Evolutionary conservation across 2,888 invertebrate genomes (phyloP), one percentile per base, ranked within the genome.

Genomic region (Theretra japonica): DNA sequence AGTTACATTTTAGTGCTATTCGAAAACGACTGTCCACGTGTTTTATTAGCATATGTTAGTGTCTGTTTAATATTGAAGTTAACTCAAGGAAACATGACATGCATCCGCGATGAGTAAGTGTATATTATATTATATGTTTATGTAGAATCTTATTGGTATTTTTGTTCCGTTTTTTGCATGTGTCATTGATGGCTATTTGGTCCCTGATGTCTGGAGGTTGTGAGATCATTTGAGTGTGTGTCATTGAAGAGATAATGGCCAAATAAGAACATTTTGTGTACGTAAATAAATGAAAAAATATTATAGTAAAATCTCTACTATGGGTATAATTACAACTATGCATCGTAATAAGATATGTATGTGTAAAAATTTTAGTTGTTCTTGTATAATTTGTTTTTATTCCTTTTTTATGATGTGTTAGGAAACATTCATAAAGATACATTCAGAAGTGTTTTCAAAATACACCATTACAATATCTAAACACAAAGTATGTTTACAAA

Each of bases 81-180:
- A 41, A 11, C 53, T 53, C 53, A 53, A 53, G 53, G 62, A 30
- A 60, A 19, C 2, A 65, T 41, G 62, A 65, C 41, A 41, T 65
- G 62, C 41, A 21, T 41, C 23, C 33, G 41, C 15, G 62, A 65
- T 65, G 62, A 65, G 62, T 65, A 65, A 65, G 62, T 62, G 41
- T 19, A 41, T 65, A 23, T 41, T 65, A 23, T 11, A 15, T 41
- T n/a, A 2, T 28, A 28, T 2, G 28, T 28, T 28, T 28, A 62
- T 65, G 41, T 41, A 65, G 41, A 41, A 11, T 5, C n/a, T 53
- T 53, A 53, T 53, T 17, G n/a, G 53, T n/a, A 6, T 6, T 53
- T 2, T 21, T 4, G 33, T 41, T 65, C 41, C 21, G 33, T 28
- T 59, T 23, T 28, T 59, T 28, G 28, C 19, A 33, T 60, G 21